Evolutionary conservation across 2,888 invertebrate genomes (phyloP).

Genomic region (Eucera pruinosa): DNA sequence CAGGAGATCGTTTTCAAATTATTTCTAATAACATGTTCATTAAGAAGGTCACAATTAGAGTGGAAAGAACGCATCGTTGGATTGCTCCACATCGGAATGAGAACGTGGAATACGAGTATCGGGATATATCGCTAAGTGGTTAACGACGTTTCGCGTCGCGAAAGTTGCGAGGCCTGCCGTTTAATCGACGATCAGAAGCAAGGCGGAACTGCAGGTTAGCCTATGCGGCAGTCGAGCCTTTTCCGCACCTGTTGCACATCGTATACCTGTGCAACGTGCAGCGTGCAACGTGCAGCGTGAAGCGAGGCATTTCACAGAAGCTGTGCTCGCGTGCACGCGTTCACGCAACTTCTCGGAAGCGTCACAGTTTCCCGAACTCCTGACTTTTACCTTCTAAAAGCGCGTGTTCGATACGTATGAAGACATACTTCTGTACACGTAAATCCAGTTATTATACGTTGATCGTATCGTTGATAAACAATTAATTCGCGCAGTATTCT

Average conservation of each 20-base stretch:
- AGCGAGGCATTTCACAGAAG: constrained; percentile 47
- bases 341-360: constrained; percentile 9
- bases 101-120: not conserved
- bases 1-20: too few species aligned
- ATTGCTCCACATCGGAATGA: not conserved
- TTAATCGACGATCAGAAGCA: constrained; percentile 60
- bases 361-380: not conserved
- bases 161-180: constrained; percentile 49
- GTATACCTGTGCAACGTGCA: constrained; percentile 26
- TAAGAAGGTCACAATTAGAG: not conserved
- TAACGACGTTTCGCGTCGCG: constrained; percentile 39
- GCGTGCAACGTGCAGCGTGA: too few species aligned
- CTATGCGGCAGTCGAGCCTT: constrained; percentile 50
- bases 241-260: constrained; percentile 66
- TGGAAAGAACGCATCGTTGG: not conserved
- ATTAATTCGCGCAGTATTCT: too few species aligned
- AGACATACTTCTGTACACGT: too few species aligned
- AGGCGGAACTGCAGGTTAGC: constrained; percentile 49
- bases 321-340: not conserved
- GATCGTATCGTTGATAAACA: too few species aligned
- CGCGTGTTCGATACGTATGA: too few species aligned
- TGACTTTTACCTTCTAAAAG: too few species aligned
- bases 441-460: too few species aligned
- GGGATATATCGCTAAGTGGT: constrained; percentile 9
- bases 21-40: too few species aligned